Evolutionary conservation across 2,113 vertebrate genomes (phyloP), one percentile per base, ranked within the genome.

Genomic region (Chlamydotis undulata): DNA sequence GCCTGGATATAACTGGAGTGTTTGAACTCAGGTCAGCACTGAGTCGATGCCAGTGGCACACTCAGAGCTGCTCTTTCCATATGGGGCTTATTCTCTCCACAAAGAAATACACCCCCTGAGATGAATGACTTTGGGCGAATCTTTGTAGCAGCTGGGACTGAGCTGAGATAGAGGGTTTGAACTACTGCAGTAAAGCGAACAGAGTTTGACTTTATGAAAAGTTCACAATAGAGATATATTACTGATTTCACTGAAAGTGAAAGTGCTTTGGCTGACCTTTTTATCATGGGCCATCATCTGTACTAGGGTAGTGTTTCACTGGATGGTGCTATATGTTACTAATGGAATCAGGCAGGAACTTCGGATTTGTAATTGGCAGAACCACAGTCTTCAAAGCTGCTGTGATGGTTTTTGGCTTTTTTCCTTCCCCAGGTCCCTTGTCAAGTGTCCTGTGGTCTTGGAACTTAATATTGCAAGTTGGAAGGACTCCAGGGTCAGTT

Each of bases 131-230:
- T 31, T 82, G 63, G 50, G 45, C 73, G 93, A 93, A 89, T 92
- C 92, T 94, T 79, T 52, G n/a, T 89, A 80, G 70, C 50, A 73
- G 78, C 74, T 95, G 89, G 39, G 76, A 89, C 31, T 67, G 93
- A 94, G 49, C 59, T 25, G 81, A 94, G 77, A 79, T 47, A 89
- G 68, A 82, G 41, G 61, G 37, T 92, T 93, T 92, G 95, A 91
- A 83, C 83, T 92, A 37, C 70, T 89, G 80, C 74, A 83, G 45
- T 94, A 87, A 95, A 96, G 50, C 26, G 83, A 93, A 50, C 28
- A 37, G 81, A 94, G 61, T 89, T 95, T 91, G 77, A 85, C 77
- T 96, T 78, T 59, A 85, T 77, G 77, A 94, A 76, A 85, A 93
- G 83, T 67, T 93, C 74, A 65, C 83, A 82, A 47, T 28, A 69